Conservation (phyloP, 2,888 invertebrate genomes). For the Drosophila eohydei region DNA sequence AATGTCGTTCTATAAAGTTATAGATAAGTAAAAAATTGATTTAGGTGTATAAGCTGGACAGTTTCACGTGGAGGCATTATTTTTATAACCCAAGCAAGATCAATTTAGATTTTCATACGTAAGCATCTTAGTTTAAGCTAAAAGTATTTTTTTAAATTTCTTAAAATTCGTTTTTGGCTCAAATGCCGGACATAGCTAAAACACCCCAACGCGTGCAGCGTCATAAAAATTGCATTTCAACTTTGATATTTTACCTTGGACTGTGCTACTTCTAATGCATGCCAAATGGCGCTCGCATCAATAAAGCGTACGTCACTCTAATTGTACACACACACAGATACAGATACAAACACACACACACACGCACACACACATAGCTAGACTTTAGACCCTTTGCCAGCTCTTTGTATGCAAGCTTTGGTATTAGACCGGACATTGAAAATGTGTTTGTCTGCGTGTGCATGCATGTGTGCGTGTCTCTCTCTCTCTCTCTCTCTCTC, state of each 20-base stretch:
- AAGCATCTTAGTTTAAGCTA: no score
- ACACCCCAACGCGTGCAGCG: constrained; percentile 27
- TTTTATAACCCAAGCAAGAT: no score
- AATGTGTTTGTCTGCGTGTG: constrained; percentile 8
- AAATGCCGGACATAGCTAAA: constrained; percentile 19
- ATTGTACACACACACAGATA: constrained; percentile 55
- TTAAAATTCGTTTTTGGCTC: neutral
- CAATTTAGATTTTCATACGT: no score
- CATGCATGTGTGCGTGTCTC: neutral
- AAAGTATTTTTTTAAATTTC: neutral
- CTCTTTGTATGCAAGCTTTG: constrained; percentile 58
- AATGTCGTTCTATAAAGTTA: neutral
- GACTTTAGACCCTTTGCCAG: constrained; percentile 46
- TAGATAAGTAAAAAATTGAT: neutral
- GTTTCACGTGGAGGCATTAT: neutral
- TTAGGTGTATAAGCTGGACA: neutral
- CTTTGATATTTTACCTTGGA: constrained; percentile 78
- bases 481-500: no score
- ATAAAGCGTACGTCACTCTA: constrained; percentile 78
- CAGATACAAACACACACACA: constrained; percentile 7
- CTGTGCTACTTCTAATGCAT: constrained; percentile 70
- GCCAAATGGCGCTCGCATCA: constrained; percentile 77
- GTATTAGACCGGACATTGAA: constrained; percentile 12
- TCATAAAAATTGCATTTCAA: constrained; percentile 71
- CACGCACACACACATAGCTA: constrained; percentile 22